Evolutionary conservation across 2,113 vertebrate species (phyloP).

Genomic region (Picathartes gymnocephalus): DNA sequence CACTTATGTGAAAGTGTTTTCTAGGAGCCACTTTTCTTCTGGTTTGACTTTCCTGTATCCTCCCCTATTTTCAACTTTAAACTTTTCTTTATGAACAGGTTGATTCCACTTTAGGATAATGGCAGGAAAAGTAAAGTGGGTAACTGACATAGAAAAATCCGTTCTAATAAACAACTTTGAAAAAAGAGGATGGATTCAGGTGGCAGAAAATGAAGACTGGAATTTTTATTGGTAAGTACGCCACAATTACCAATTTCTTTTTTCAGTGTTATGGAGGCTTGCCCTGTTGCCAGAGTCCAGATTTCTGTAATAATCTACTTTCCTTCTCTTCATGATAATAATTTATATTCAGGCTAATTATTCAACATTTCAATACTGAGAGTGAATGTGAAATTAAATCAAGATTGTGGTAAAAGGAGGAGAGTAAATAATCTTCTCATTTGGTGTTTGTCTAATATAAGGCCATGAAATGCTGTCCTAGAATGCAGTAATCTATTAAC

Average conservation of each 20-base stretch:
- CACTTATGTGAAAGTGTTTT: neutral
- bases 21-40: neutral
- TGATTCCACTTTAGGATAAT: constrained; percentile 68
- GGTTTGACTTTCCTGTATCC: neutral
- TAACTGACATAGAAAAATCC: constrained; percentile 97
- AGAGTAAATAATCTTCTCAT: neutral
- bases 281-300: neutral
- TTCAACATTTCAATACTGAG: neutral
- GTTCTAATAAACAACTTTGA: constrained; percentile 99
- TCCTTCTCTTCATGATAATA: neutral
- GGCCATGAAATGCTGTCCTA: neutral
- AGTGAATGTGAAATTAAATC: neutral
- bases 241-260: neutral
- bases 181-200: constrained; percentile 93
- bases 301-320: neutral
- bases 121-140: constrained; percentile 97
- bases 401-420: neutral
- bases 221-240: constrained; percentile 92
- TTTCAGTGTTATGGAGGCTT: neutral
- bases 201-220: constrained; percentile 93
- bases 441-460: neutral
- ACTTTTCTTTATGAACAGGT: neutral
- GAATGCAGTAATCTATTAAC: constrained; percentile 4
- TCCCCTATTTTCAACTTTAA: neutral
- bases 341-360: neutral